These are phyloP conservation scores for Otis tarda DNA, from an alignment of 2,113 vertebrate species.

Conservation along the genomic window DNA sequence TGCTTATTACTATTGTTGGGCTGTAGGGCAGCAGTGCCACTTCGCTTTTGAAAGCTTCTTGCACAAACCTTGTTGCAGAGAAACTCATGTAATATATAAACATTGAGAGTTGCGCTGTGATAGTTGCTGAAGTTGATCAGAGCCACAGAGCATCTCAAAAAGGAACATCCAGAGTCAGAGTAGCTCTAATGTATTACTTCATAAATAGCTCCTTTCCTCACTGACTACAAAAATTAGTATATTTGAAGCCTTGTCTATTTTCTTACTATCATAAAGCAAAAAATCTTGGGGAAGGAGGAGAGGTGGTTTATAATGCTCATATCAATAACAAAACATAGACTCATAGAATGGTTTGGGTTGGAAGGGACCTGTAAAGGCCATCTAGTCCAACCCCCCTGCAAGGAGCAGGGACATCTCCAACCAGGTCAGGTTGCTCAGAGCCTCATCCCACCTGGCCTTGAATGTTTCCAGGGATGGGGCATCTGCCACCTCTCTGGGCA, in stretches of 20 bases:
- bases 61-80: neutral
- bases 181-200: neutral
- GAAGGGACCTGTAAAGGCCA: too few relatives aligned
- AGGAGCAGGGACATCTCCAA: too few relatives aligned
- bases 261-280: neutral
- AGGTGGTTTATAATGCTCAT: neutral
- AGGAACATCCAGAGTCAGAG: neutral
- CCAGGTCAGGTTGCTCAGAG: too few relatives aligned
- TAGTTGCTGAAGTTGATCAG: neutral
- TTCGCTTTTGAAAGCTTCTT: neutral
- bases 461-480: too few relatives aligned
- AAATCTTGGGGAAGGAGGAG: neutral
- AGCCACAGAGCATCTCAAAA: neutral
- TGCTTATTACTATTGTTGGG: neutral
- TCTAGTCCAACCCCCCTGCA: too few relatives aligned
- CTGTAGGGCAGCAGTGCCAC: neutral
- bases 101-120: neutral
- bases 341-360: too few relatives aligned
- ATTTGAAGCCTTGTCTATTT: neutral
- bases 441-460: too few relatives aligned
- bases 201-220: neutral
- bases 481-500: too few relatives aligned
- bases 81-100: neutral
- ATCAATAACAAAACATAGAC: neutral
- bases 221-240: neutral